Percentiles rank a stretch among this genome's conserved stretches.
Conservation (phyloP, 2,797 vertebrate genomes). For the Phataginus tetradactyla region DNA sequence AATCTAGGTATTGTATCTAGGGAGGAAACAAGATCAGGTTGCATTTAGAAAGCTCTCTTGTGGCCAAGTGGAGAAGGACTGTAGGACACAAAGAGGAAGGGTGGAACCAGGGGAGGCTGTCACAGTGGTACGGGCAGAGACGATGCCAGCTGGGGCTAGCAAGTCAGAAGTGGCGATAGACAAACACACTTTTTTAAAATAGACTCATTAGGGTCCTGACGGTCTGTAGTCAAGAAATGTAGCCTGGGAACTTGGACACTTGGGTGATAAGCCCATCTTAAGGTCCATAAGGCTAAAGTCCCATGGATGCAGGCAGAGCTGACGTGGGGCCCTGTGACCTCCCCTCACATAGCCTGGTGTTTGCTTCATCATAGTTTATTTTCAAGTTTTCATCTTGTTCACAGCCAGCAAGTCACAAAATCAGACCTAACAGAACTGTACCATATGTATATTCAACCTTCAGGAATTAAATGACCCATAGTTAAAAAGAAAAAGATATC, state of each 20-base stretch:
- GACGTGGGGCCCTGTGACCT: not conserved
- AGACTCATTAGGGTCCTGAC: not conserved
- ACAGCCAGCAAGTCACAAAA: not conserved
- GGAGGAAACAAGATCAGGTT: not conserved
- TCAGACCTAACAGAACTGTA: not conserved
- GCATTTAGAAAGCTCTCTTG: not conserved
- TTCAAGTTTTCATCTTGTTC: not conserved
- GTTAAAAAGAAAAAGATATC: not conserved
- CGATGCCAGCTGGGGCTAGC: not conserved
- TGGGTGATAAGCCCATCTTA: not conserved
- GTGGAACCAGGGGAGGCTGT: not conserved
- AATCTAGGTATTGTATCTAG: not conserved
- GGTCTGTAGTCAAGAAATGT: not conserved
- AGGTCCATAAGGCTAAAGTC: not conserved
- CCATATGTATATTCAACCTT: not conserved
- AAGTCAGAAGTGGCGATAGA: not conserved
- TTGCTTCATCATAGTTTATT: not conserved
- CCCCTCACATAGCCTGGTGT: not conserved
- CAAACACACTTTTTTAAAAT: not conserved
- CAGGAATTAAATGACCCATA: not conserved
- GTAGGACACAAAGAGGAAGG: not conserved
- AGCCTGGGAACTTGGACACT: not conserved
- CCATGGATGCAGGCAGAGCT: not conserved
- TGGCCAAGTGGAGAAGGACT: not conserved
- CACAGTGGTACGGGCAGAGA: not conserved